Evolutionary conservation across 2,113 vertebrate genomes (phyloP).

Genomic region (Strigops habroptila): DNA sequence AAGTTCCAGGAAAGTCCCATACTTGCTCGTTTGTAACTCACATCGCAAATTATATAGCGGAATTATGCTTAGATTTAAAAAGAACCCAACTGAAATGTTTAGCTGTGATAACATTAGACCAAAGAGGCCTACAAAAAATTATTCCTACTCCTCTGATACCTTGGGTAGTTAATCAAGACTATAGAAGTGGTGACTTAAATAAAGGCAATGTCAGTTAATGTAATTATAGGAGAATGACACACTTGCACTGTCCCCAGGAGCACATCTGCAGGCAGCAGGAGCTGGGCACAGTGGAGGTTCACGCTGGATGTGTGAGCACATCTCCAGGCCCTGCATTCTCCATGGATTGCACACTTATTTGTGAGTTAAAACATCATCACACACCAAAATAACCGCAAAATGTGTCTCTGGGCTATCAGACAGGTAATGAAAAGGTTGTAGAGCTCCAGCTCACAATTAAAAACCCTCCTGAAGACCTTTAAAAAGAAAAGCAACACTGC

Average conservation of each 20-base stretch:
- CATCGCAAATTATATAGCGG: background rate
- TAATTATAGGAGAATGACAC: slow-evolving; percentile 25
- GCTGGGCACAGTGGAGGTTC: background rate
- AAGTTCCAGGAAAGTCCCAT: background rate
- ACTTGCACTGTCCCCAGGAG: background rate
- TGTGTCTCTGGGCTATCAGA: background rate
- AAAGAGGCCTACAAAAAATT: background rate
- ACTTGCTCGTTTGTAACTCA: background rate
- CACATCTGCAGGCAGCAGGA: background rate
- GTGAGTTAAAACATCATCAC: background rate
- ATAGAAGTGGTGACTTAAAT: background rate
- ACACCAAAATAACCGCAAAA: background rate
- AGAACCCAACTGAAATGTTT: background rate
- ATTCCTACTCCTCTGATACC: background rate
- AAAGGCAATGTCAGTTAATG: background rate
- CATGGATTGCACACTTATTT: background rate
- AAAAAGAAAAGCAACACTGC: background rate
- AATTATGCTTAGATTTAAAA: background rate
- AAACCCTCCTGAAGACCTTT: background rate
- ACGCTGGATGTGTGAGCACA: background rate
- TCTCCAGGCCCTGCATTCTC: background rate
- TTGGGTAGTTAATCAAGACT: slow-evolving; percentile 17
- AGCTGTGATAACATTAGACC: background rate
- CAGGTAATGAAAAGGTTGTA: background rate
- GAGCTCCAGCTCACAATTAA: background rate